Evolutionary conservation across 2,797 vertebrate species (phyloP).

Genomic region (Remorina albescens): DNA sequence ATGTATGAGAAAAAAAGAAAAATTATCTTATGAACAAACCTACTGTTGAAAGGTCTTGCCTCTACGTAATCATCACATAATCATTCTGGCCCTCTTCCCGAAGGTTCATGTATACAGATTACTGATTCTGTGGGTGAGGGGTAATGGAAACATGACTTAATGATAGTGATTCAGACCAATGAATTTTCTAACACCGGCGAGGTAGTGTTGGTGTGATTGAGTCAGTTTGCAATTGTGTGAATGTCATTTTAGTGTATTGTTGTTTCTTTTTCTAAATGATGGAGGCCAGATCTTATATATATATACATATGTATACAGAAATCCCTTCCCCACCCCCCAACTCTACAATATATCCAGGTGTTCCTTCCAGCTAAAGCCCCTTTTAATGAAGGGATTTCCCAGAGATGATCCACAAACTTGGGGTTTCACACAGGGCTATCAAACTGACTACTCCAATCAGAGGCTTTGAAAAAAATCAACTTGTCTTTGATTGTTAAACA

Average conservation of each 20-base stretch:
- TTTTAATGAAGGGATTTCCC: conserved; percentile 65
- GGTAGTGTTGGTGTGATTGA: conserved; percentile 75
- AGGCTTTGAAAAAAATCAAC: conserved; percentile 71
- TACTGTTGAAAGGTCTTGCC: conserved; percentile 93
- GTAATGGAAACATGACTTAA: conserved; percentile 68
- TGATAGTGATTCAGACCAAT: conserved; percentile 78
- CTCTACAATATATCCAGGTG: conserved; percentile 70
- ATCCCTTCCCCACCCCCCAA: conserved; percentile 9
- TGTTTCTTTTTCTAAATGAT: conserved; percentile 73
- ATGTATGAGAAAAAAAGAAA: conserved; percentile 60
- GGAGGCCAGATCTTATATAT: conserved; percentile 60
- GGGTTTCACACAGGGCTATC: conserved; percentile 74
- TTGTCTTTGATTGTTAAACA: conserved; percentile 72
- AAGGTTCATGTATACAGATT: conserved; percentile 63
- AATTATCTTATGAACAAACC: conserved; percentile 76
- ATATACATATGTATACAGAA: conserved; percentile 53
- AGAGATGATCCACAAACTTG: conserved; percentile 62
- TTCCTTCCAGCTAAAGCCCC: conserved; percentile 70
- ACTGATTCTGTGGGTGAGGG: conserved; percentile 43
- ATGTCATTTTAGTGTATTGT: conserved; percentile 84
- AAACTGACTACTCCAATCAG: conserved; percentile 73
- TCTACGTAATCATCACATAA: conserved; percentile 85
- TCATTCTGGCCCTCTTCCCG: conserved; percentile 75
- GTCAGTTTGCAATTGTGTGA: conserved; percentile 84
- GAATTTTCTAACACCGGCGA: conserved; percentile 80